Evolutionary conservation across 1,140 invertebrate species (phyloP).

Genomic region (Pissodes strobi): DNA sequence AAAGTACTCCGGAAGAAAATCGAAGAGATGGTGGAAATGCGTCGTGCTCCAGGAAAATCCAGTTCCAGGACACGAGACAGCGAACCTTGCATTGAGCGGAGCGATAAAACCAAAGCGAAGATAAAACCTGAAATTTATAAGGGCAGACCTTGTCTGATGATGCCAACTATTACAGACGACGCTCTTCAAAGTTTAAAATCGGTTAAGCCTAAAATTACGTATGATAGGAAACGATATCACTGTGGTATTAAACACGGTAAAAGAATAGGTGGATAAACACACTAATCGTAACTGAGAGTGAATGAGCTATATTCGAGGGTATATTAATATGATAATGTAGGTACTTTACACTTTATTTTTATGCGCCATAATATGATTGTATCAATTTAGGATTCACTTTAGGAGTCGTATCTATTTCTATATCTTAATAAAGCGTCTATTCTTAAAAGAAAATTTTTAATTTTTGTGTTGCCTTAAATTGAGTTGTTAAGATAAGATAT

Average conservation of each 20-base stretch:
- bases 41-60: neutral
- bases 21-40: slow-evolving; percentile 10
- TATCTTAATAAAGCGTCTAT: no score
- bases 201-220: slow-evolving; percentile 19
- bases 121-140: slow-evolving; percentile 9
- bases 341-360: no score
- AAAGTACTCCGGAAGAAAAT: slow-evolving; percentile 26
- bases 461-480: no score
- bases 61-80: neutral
- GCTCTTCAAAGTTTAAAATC: slow-evolving; percentile 21
- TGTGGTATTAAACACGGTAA: neutral
- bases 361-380: no score
- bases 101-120: neutral
- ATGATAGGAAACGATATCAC: slow-evolving; percentile 4
- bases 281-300: no score
- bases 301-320: no score
- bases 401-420: no score
- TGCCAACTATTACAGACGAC: slow-evolving; percentile 11
- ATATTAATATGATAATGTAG: no score
- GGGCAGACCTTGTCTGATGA: slow-evolving; percentile 16
- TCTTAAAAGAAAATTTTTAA: no score
- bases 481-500: no score
- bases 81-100: neutral
- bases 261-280: neutral
- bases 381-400: no score